Base-by-base conservation (phyloP, 1,140 invertebrate genomes). In the Dreissena rostriformis region DNA sequence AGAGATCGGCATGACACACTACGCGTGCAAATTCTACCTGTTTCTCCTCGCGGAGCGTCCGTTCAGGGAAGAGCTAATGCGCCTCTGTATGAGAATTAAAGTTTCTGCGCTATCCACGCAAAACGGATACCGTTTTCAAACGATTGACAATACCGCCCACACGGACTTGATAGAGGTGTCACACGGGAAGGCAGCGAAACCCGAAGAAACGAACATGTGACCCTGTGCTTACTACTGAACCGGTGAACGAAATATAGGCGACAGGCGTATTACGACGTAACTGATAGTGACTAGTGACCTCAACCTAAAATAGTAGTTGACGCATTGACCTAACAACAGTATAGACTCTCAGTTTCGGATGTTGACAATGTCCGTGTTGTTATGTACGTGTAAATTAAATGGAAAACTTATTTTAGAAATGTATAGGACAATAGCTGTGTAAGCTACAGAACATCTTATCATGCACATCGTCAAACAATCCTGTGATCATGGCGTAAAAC, bases 1-100 rank as follows among this genome's bases (percentile, higher is more conserved):
- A 73, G 89, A 90, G 72, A 85, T 92, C 24, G 86, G 91, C 51
- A 86, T 91, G 39, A 89, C 91, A 19, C 91, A 92, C 70, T 89
- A 91, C 78, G 88, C 88, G 24, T 86, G 85, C 61, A 92, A 92
- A 71, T 86, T 92, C 63, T 88, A 91, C 83, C 90, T 92, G 66
- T 92, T 89, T 67, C 76, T 87, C 10, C 29, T 76, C 12, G 86
- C 88, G 2, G 88, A 89, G 19, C 73, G 65, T 52, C 39, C 71
- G n/a, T 90, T 89, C 61, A 71, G 89, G 7, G 70, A 76, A 6
- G 82, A 82, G 51, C 73, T 86, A 66, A 19, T 77, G n/a, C 29
- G 49, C 22, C 26, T 78, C 0, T 14, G 72, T 0, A 22, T 63
- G 19, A 19, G 57, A 61, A 19, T 61, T 19, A 29, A 24, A 19